Percentiles rank a stretch among this genome's conserved stretches.
These are phyloP conservation scores for Philhelius pedissequus DNA, from an alignment of 2,888 invertebrate genomes.

Conservation along the genomic window DNA sequence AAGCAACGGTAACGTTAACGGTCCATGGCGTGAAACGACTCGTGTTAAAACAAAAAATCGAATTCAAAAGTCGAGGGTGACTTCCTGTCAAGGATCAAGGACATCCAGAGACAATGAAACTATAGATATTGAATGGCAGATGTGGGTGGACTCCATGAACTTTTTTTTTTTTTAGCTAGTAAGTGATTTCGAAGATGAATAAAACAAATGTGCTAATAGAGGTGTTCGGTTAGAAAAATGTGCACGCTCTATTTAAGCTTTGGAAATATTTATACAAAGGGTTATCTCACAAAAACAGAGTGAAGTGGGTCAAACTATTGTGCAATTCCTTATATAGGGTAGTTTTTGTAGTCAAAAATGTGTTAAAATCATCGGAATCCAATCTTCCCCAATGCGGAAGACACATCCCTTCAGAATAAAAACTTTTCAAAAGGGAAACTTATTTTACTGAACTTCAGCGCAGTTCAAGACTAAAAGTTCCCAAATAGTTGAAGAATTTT, in stretches of 20 bases:
- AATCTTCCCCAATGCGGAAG: no score
- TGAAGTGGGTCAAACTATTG: not conserved
- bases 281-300: not conserved
- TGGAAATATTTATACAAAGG: not conserved
- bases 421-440: no score
- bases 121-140: slow-evolving; percentile 16
- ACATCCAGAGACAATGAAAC: slow-evolving; percentile 9
- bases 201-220: not conserved
- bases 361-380: no score
- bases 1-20: no score
- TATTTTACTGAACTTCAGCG: no score
- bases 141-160: not conserved
- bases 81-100: slow-evolving; percentile 17
- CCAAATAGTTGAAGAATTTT: no score
- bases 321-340: no score
- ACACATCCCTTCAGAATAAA: no score
- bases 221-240: not conserved
- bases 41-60: not conserved
- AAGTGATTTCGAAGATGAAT: not conserved
- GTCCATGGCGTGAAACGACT: slow-evolving; percentile 2
- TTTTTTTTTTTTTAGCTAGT: not conserved
- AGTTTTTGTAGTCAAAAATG: no score
- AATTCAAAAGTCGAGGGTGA: not conserved
- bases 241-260: not conserved
- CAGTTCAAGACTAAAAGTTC: no score